phyloP scores from a whole-genome alignment of 2,113 vertebrate species.

The Genyomyrus donnyi region DNA sequence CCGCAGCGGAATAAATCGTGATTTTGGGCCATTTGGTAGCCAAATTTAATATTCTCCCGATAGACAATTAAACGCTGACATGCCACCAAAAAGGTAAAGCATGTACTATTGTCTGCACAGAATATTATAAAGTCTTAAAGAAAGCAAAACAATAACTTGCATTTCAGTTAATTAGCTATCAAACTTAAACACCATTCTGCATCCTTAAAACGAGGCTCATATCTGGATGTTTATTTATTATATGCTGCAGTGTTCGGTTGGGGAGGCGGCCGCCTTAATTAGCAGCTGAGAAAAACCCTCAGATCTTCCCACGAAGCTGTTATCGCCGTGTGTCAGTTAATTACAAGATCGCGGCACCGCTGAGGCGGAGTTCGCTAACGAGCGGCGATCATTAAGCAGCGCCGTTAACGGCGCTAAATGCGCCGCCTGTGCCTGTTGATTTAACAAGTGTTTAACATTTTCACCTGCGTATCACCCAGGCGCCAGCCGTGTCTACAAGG shows the following conservation, averaged over 20 bases:
- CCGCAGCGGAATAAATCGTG: not conserved
- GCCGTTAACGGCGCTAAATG: not conserved
- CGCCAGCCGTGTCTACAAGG: not conserved
- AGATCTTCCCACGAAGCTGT: not conserved
- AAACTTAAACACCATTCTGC: not conserved
- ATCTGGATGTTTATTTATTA: no score
- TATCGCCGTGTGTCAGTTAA: constrained; percentile 8
- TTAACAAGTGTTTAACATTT: constrained; percentile 7
- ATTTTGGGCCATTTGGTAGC: not conserved
- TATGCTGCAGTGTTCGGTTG: not conserved
- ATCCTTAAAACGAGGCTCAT: not conserved
- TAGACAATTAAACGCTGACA: not conserved
- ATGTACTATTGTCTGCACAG: not conserved
- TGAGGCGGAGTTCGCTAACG: not conserved
- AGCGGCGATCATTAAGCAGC: not conserved
- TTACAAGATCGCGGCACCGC: not conserved
- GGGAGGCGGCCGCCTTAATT: not conserved
- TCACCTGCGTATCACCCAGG: not conserved
- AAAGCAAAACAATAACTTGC: not conserved
- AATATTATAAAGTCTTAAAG: not conserved
- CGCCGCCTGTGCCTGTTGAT: not conserved
- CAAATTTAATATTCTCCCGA: constrained; percentile 4
- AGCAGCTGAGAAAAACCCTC: not conserved
- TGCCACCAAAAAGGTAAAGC: not conserved
- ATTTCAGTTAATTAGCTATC: not conserved